phyloP scores from a whole-genome alignment of 2,888 invertebrate genomes.

The Amaurobius ferox region DNA sequence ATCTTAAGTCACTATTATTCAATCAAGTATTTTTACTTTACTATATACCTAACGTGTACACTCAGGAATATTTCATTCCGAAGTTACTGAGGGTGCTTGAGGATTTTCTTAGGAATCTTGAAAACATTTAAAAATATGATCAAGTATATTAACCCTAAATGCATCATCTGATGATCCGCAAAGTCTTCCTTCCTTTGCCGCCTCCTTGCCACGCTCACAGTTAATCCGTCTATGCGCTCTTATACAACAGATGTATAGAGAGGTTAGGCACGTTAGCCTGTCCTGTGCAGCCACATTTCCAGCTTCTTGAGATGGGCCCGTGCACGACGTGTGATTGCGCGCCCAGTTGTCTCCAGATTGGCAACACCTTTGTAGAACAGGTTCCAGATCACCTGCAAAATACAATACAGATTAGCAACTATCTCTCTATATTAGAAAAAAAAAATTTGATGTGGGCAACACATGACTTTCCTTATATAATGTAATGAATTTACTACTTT shows the following conservation, averaged over 20 bases:
- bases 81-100: too few relatives aligned
- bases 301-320: constrained; percentile 26
- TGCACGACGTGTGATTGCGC: constrained; percentile 42
- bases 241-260: constrained; percentile 54
- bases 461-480: too few relatives aligned
- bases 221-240: constrained; percentile 16
- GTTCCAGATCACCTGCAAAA: constrained; percentile 51
- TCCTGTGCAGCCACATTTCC: not conserved
- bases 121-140: too few relatives aligned
- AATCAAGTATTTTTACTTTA: too few relatives aligned
- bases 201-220: constrained; percentile 44
- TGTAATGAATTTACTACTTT: too few relatives aligned
- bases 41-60: too few relatives aligned
- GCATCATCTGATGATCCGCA: not conserved
- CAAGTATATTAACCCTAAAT: not conserved
- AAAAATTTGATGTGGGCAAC: too few relatives aligned
- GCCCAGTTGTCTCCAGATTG: constrained; percentile 33
- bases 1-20: too few relatives aligned
- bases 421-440: too few relatives aligned
- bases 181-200: constrained; percentile 2
- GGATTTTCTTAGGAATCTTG: too few relatives aligned
- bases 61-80: too few relatives aligned
- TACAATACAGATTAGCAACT: too few relatives aligned
- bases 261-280: constrained; percentile 27
- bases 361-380: constrained; percentile 38